Percentiles rank a stretch among this genome's conserved stretches.
Conservation (phyloP, 2,797 vertebrate genomes). For the Bufotes viridis region DNA sequence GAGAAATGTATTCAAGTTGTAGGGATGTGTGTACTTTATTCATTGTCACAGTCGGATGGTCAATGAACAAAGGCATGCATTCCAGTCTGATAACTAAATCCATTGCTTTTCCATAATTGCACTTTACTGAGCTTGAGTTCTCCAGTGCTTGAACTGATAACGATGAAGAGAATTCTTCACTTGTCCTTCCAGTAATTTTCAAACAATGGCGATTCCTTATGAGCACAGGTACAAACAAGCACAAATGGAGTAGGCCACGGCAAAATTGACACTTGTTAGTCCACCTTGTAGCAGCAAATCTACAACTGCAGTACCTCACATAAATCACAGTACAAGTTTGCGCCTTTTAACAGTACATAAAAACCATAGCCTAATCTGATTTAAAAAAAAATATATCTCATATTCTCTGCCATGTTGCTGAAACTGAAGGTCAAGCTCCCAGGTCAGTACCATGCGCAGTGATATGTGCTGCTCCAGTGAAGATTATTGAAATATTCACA, state of each 20-base stretch:
- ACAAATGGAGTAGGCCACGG: slow-evolving; percentile 1
- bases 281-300: slow-evolving; percentile 8
- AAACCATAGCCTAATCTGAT: not conserved
- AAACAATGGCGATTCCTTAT: not conserved
- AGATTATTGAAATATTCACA: slow-evolving; percentile 9
- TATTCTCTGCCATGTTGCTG: not conserved
- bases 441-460: not conserved
- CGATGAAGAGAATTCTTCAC: not conserved
- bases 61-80: slow-evolving; percentile 26
- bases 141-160: not conserved
- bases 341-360: slow-evolving; percentile 11
- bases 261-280: not conserved
- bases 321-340: slow-evolving; percentile 6
- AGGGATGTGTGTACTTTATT: slow-evolving; percentile 41
- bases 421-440: not conserved
- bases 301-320: slow-evolving; percentile 9
- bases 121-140: not conserved
- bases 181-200: not conserved
- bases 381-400: not conserved
- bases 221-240: not conserved
- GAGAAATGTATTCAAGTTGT: not conserved
- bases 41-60: slow-evolving; percentile 30
- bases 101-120: not conserved
- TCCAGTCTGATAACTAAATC: not conserved
- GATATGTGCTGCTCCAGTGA: slow-evolving; percentile 20